phyloP scores from a whole-genome alignment of 1,140 invertebrate species.

The Cydia fagiglandana region DNA sequence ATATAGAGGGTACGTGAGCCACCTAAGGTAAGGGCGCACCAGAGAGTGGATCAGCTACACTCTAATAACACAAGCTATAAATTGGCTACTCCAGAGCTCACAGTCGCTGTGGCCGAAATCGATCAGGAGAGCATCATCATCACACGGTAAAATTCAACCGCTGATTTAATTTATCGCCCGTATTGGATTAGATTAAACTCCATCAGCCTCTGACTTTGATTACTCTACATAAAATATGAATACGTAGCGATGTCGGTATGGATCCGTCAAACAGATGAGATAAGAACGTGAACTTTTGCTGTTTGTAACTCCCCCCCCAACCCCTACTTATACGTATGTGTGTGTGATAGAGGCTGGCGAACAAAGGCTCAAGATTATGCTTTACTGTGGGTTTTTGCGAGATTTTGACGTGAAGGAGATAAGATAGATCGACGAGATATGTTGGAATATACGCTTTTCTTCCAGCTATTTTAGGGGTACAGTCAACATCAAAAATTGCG shows the following conservation, averaged over 20 bases:
- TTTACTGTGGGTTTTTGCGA: conserved; percentile 15
- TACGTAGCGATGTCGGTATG: conserved; percentile 61
- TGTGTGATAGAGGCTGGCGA: neutral
- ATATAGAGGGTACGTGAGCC: too few relatives aligned
- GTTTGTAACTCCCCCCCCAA: conserved; percentile 43
- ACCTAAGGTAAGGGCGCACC: too few relatives aligned
- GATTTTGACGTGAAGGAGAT: conserved; percentile 12
- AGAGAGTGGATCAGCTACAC: too few relatives aligned
- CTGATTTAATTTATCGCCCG: too few relatives aligned
- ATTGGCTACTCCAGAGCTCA: too few relatives aligned
- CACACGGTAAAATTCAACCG: too few relatives aligned
- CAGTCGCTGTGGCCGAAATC: too few relatives aligned
- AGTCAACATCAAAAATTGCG: too few relatives aligned
- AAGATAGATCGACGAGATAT: neutral
- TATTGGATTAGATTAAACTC: neutral
- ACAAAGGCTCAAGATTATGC: conserved; percentile 28
- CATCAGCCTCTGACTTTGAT: conserved; percentile 20
- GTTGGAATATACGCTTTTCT: too few relatives aligned
- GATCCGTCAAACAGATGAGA: conserved; percentile 74
- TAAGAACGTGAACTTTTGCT: conserved; percentile 71
- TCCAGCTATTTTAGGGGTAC: too few relatives aligned
- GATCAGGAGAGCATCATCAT: too few relatives aligned
- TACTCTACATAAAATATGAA: conserved; percentile 64
- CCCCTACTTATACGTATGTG: conserved; percentile 16
- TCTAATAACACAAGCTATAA: too few relatives aligned